Conservation (phyloP, 2,113 vertebrate genomes). For the Ciconia boyciana region DNA sequence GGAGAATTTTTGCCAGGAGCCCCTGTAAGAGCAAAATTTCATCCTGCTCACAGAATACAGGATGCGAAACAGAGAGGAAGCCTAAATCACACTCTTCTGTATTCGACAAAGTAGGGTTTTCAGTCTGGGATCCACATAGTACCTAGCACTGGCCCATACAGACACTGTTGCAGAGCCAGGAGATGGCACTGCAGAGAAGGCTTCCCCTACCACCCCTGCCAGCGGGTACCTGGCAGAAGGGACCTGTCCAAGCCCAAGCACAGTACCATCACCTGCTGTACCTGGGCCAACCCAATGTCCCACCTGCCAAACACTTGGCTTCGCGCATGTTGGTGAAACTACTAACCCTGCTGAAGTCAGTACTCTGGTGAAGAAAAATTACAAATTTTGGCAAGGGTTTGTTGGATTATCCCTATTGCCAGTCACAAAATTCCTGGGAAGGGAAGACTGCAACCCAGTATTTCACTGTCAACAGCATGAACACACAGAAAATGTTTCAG, state of each 20-base stretch:
- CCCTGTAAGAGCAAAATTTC: not conserved
- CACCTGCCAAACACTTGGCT: not conserved
- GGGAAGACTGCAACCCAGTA: not conserved
- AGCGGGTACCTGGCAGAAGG: not conserved
- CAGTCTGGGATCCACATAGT: not conserved
- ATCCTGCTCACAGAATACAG: not conserved
- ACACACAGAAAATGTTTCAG: not conserved
- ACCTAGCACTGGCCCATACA: not conserved
- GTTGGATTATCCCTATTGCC: not conserved
- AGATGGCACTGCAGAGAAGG: not conserved
- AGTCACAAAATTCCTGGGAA: not conserved
- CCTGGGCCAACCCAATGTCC: rapidly evolving
- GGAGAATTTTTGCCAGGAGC: not conserved
- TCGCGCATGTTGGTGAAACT: not conserved
- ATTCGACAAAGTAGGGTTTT: not conserved
- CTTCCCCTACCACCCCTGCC: not conserved
- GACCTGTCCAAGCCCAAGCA: not conserved
- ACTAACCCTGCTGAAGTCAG: not conserved
- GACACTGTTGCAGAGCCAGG: not conserved
- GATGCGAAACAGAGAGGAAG: not conserved
- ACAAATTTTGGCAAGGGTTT: not conserved
- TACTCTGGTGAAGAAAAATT: not conserved
- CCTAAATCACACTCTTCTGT: not conserved
- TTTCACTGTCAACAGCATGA: rapidly evolving
- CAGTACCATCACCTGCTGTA: not conserved